Base-by-base conservation (phyloP, 2,113 vertebrate species). In the Ursus arctos region DNA sequence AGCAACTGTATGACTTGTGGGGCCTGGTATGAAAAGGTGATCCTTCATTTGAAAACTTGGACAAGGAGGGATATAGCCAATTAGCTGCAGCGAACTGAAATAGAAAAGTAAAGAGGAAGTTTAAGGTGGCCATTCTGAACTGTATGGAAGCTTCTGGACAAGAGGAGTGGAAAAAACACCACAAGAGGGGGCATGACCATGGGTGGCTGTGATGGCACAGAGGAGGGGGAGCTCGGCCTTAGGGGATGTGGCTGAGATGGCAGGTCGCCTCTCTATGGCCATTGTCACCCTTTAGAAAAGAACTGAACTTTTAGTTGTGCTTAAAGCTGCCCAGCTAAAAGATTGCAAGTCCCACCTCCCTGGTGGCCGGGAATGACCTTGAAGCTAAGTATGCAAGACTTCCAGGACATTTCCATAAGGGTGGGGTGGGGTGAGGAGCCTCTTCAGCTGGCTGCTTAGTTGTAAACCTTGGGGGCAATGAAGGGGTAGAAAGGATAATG, bases 11-110 rank as follows among this genome's bases (percentile, higher is more conserved):
- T n/a, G 76, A 55, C 33, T 47, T 43, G 19, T 40, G 31, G 80
- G 65, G 36, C 72, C 47, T 63, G n/a, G 18, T 15, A 7, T 67
- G 74, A 36, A 74, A 49, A 72, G 79, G 18, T 53, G 21, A 91
- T 51, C 69, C 47, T 61, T 81, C 82, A 51, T 63, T 80, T 55
- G 76, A 79, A 51, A 79, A n/a, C n/a, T 33, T 53, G 49, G 76
- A 79, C 31, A 53, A 79, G 51, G 13, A 71, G 36, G 31, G 55
- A 80, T 40, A 24, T 47, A n/a, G n/a, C 31, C 59, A 55, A 2
- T 61, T 49, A 19, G 55, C 87, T 79, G 26, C 43, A 85, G 91
- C 79, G 61, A 93, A 89, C 87, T 90, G 40, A 86, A 72, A 79
- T 53, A 63, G 36, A 49, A 93, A 57, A 7, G 69, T 51, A 12